Conservation (phyloP, 2,113 vertebrate genomes). For the Sciurus niger region DNA sequence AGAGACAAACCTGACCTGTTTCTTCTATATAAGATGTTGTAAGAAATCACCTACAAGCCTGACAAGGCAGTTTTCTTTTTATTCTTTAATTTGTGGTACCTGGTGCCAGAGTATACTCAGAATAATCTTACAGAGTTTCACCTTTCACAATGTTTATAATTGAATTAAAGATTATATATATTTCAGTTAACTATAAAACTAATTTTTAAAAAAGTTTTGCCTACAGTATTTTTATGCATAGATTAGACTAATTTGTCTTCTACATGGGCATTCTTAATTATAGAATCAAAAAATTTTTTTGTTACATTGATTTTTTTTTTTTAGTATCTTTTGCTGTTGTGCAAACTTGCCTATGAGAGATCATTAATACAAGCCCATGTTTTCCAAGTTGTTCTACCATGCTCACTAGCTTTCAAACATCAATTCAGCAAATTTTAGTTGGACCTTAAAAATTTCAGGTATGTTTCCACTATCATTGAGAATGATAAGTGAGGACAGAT, state of each 20-base stretch:
- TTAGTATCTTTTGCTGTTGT: background rate
- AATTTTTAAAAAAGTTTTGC: constrained; percentile 14
- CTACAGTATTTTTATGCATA: background rate
- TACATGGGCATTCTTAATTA: background rate
- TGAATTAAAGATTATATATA: background rate
- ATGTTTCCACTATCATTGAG: background rate
- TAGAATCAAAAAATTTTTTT: background rate
- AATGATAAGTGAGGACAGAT: background rate
- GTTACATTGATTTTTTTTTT: background rate
- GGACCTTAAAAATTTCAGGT: background rate
- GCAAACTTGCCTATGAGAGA: background rate
- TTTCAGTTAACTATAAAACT: background rate
- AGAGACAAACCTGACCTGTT: background rate
- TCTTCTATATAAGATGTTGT: background rate
- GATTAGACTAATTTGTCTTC: background rate
- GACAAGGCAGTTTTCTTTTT: background rate
- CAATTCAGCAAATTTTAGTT: background rate
- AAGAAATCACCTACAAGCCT: background rate
- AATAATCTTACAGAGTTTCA: background rate
- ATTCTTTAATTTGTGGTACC: background rate
- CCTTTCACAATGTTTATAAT: background rate
- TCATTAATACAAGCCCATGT: background rate
- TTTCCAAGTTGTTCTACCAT: background rate
- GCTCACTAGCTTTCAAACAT: background rate
- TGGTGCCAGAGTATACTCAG: background rate